Evolutionary conservation across 2,888 invertebrate species (phyloP), one percentile per base, ranked within the genome.

Genomic region (Stegophylla sp.): DNA sequence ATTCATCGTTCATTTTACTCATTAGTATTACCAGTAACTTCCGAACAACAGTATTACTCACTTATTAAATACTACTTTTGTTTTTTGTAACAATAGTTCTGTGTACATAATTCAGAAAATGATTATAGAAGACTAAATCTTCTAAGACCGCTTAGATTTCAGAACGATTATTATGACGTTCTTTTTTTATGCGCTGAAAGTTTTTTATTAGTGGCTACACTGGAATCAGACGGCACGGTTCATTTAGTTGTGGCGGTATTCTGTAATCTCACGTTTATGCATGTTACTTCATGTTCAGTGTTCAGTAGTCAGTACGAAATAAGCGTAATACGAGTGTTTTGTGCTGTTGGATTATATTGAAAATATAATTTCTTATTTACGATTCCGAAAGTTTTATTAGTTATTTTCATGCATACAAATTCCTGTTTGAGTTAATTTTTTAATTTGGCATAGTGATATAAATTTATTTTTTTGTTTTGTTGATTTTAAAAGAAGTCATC

Each of bases 181-280:
- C 3, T 34, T 34, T 7, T 34, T 34, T 7, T 34, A 51, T 51
- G 17, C 20, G 20, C 20, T 10, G 56, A 12, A 23, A 23, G 10
- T 20, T 23, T 28, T 15, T 61, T 53, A 43, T 41, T 48, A 23
- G n/a, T 61, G 71, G 71, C 71, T 71, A 71, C 79, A 71, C 71
- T 79, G 71, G 13, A 67, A 77, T 34, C 66, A 59, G 67, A 79
- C 15, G 20, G 77, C 45, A 45, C 28, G 69, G 59, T 69, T 67
- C n/a, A 61, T 61, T n/a, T 75, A n/a, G 41, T 64, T 7, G 75
- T 51, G 51, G 63, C 63, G 74, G 74, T 74, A 34, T 74, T 74
- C 59, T 61, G 48, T 45, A 73, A 61, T 73, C 23, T 48, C 3
- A 34, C 34, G 7, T 34, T 34, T 34, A 26, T 48, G 51, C 74